Evolutionary conservation across 2,113 vertebrate species (phyloP).

Genomic region (Taurulus bubalis): DNA sequence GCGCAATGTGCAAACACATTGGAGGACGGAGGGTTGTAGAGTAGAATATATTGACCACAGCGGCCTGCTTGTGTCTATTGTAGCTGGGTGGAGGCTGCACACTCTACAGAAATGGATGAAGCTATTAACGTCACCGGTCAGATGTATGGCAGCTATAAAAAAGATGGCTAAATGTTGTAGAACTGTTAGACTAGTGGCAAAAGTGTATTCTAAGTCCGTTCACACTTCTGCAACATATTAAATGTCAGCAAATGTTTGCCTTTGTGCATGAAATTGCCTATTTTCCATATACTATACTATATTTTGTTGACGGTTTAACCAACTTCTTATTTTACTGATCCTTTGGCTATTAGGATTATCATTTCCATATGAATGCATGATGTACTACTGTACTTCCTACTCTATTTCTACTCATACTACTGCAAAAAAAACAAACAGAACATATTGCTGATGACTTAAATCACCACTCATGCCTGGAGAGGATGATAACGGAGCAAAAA

Average conservation of each 20-base stretch:
- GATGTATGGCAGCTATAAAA: constrained; percentile 55
- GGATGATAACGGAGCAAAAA: constrained; percentile 35
- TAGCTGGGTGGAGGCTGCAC: constrained; percentile 21
- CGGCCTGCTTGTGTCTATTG: constrained; percentile 30
- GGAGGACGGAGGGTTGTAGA: constrained; percentile 54
- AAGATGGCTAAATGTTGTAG: constrained; percentile 38
- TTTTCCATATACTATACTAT: background rate
- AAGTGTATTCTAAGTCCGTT: constrained; percentile 11
- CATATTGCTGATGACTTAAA: constrained; percentile 21
- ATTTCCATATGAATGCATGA: background rate
- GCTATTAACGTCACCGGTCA: constrained; percentile 44
- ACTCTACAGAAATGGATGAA: constrained; percentile 51
- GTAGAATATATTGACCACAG: constrained; percentile 53
- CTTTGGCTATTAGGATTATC: background rate
- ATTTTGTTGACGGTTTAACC: background rate
- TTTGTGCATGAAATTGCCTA: background rate
- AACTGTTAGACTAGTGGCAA: constrained; percentile 7
- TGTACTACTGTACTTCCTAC: background rate
- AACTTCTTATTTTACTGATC: background rate
- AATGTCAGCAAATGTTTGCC: background rate
- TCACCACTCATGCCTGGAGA: constrained; percentile 26
- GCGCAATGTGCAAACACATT: constrained; percentile 44
- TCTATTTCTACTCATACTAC: background rate
- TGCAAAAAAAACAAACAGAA: background rate
- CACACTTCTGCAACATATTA: background rate